These are phyloP conservation scores for Danio choprae DNA, from an alignment of 2,797 vertebrate genomes.

Conservation along the genomic window DNA sequence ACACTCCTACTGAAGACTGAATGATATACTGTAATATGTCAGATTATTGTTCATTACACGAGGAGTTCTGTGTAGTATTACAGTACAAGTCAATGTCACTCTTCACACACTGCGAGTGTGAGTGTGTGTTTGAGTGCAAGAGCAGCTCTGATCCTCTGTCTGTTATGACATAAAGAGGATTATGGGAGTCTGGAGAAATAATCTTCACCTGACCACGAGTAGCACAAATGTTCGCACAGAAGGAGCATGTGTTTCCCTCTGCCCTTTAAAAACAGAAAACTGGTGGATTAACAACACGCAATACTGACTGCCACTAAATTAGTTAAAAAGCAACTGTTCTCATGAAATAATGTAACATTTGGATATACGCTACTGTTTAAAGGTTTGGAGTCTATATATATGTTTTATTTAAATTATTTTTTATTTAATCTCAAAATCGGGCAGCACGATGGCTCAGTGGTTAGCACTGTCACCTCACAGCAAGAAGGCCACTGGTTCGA, in stretches of 20 bases:
- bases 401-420: no score
- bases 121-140: slow-evolving; percentile 48
- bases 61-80: background rate
- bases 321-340: background rate
- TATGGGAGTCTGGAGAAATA: slow-evolving; percentile 60
- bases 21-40: background rate
- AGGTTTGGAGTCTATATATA: no score
- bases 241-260: slow-evolving; percentile 44
- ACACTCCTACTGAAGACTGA: slow-evolving; percentile 16
- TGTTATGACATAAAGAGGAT: slow-evolving; percentile 64
- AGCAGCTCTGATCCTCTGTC: slow-evolving; percentile 58
- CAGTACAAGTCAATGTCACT: background rate
- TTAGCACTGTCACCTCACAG: no score
- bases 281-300: background rate
- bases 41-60: background rate
- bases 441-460: no score
- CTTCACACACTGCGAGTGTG: slow-evolving; percentile 14
- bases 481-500: no score
- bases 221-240: slow-evolving; percentile 28
- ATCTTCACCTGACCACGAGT: slow-evolving; percentile 43
- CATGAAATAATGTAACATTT: background rate
- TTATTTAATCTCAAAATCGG: no score
- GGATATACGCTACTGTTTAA: background rate
- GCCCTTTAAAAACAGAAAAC: slow-evolving; percentile 49
- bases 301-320: background rate